Evolutionary conservation across 1,140 invertebrate genomes (phyloP).

Genomic region (Drosophila fuyamai): DNA sequence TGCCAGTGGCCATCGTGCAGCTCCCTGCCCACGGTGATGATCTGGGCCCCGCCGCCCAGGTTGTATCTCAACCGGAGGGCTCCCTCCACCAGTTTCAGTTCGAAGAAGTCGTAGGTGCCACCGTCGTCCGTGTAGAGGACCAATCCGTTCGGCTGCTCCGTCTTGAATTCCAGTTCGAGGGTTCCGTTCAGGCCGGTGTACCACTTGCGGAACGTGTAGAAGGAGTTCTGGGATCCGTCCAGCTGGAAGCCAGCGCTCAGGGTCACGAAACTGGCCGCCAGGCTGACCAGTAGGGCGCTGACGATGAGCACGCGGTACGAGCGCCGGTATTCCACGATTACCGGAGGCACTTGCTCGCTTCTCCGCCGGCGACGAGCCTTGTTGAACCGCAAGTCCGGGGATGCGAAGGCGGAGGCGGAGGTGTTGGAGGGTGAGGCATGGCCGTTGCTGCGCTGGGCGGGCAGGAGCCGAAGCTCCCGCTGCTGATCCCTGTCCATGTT

Average conservation of each 20-base stretch:
- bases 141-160: slow-evolving; percentile 94
- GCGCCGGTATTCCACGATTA: slow-evolving; percentile 63
- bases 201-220: slow-evolving; percentile 96
- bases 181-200: slow-evolving; percentile 93
- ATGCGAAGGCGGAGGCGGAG: slow-evolving; percentile 39
- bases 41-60: slow-evolving; percentile 93
- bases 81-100: slow-evolving; percentile 96
- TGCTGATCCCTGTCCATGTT: slow-evolving; percentile 52
- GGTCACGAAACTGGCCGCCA: slow-evolving; percentile 68
- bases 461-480: slow-evolving; percentile 31
- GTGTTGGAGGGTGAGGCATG: slow-evolving; percentile 23
- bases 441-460: slow-evolving; percentile 7
- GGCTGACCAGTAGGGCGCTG: slow-evolving; percentile 64
- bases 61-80: slow-evolving; percentile 94
- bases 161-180: slow-evolving; percentile 97
- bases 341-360: slow-evolving; percentile 15
- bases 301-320: slow-evolving; percentile 73
- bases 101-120: slow-evolving; percentile 97
- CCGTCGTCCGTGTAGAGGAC: slow-evolving; percentile 97
- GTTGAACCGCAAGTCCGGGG: slow-evolving; percentile 65
- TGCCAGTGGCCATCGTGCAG: slow-evolving; percentile 96
- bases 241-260: slow-evolving; percentile 87
- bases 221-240: slow-evolving; percentile 94
- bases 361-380: slow-evolving; percentile 72
- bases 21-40: slow-evolving; percentile 93